Percentiles rank a stretch among this genome's conserved stretches.
phyloP scores from a whole-genome alignment of 2,113 vertebrate species.

The Rutilus rutilus region DNA sequence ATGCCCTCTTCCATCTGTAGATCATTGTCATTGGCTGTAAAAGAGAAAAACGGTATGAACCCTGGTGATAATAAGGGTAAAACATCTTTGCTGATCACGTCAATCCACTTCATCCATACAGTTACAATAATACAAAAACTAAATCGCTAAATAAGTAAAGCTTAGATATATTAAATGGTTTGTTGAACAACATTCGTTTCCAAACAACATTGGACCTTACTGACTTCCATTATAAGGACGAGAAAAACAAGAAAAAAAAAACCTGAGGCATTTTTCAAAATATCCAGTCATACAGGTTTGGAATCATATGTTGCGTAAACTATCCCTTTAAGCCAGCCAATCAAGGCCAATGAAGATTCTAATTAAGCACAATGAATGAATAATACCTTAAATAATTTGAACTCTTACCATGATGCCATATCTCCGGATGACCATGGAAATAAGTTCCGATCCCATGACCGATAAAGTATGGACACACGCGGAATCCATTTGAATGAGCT shows the following conservation, averaged over 20 bases:
- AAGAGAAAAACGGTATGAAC: conserved; percentile 35
- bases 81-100: neutral
- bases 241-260: neutral
- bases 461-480: conserved; percentile 90
- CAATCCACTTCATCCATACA: neutral
- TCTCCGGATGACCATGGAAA: conserved; percentile 94
- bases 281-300: neutral
- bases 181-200: neutral
- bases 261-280: neutral
- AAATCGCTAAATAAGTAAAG: neutral
- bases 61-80: neutral
- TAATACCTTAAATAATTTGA: neutral
- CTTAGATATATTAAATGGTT: neutral
- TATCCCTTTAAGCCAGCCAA: neutral
- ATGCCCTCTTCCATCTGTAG: conserved; percentile 79
- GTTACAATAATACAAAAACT: neutral
- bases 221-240: neutral
- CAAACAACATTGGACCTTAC: neutral
- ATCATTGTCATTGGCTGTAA: conserved; percentile 75
- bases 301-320: neutral
- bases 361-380: neutral
- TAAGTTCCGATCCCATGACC: conserved; percentile 95
- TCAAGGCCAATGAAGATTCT: neutral
- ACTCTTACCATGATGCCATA: conserved; percentile 94
- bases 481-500: conserved; percentile 78